Percentiles rank a stretch among this genome's conserved stretches.
phyloP scores from a whole-genome alignment of 2,797 vertebrate species.

The Ataeniobius toweri region DNA sequence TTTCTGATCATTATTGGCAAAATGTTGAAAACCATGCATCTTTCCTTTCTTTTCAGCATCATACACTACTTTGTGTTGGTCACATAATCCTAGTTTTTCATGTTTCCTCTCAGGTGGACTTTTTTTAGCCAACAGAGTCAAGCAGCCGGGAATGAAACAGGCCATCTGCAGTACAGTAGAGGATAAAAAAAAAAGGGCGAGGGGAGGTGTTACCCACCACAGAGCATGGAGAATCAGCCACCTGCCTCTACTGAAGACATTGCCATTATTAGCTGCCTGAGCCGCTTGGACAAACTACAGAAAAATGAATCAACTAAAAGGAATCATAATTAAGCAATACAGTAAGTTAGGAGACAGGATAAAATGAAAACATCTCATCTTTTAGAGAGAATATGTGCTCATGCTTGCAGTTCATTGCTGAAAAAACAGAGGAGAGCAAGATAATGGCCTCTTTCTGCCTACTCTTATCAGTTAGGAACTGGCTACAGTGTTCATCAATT shows the following conservation, averaged over 20 bases:
- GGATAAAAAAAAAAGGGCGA: neutral
- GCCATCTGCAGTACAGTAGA: conserved; percentile 44
- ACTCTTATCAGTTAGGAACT: conserved; percentile 44
- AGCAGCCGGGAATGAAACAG: conserved; percentile 18
- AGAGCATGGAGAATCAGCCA: conserved; percentile 52
- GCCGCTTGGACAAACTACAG: conserved; percentile 51
- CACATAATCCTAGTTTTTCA: neutral
- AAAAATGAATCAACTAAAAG: neutral
- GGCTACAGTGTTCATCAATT: conserved; percentile 8
- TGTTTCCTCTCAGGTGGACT: conserved; percentile 26
- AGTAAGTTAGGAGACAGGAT: neutral
- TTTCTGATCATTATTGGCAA: neutral
- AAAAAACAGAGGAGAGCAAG: conserved; percentile 13
- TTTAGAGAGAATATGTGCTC: neutral
- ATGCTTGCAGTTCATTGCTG: conserved; percentile 1
- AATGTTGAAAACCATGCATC: neutral
- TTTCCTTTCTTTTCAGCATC: neutral
- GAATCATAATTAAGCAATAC: neutral
- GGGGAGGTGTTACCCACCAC: neutral
- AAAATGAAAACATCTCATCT: neutral
- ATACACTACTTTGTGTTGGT: neutral
- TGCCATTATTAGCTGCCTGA: conserved; percentile 60
- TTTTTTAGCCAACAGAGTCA: conserved; percentile 19
- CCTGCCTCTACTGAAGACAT: conserved; percentile 60
- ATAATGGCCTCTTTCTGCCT: conserved; percentile 67